A percentile compares a stretch with the other conserved stretches of the same genome.
Evolutionary conservation across 2,797 vertebrate species (phyloP).

Genomic region (Ptychobarbus kaznakovi): DNA sequence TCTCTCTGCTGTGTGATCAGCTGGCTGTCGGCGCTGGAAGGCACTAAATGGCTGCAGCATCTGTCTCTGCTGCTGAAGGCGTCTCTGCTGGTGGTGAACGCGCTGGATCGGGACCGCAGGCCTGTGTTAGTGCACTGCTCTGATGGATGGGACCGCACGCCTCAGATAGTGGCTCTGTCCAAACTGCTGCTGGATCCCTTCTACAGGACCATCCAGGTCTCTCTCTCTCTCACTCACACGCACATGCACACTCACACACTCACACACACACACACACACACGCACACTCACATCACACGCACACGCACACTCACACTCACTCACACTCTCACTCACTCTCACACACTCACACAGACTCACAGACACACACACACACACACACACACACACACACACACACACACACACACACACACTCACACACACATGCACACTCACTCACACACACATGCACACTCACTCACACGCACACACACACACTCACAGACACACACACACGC

Average conservation of each 20-base stretch:
- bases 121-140: constrained; percentile 97
- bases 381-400: no score
- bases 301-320: no score
- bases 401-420: no score
- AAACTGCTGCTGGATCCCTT: constrained; percentile 96
- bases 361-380: no score
- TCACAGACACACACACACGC: no score
- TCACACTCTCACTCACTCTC: no score
- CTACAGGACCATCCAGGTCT: constrained; percentile 95
- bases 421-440: no score
- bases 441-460: no score
- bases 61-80: constrained; percentile 95
- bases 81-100: constrained; percentile 90
- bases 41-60: constrained; percentile 98
- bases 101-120: constrained; percentile 90
- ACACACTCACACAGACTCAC: no score
- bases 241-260: not conserved
- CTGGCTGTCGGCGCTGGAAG: constrained; percentile 96
- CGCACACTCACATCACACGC: no score
- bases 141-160: constrained; percentile 97
- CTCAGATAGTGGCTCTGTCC: constrained; percentile 95
- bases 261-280: not conserved
- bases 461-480: no score
- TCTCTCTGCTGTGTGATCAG: constrained; percentile 67
- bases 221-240: constrained; percentile 15